phyloP scores from a whole-genome alignment of 2,888 invertebrate genomes.

The Dynastes tityus region DNA sequence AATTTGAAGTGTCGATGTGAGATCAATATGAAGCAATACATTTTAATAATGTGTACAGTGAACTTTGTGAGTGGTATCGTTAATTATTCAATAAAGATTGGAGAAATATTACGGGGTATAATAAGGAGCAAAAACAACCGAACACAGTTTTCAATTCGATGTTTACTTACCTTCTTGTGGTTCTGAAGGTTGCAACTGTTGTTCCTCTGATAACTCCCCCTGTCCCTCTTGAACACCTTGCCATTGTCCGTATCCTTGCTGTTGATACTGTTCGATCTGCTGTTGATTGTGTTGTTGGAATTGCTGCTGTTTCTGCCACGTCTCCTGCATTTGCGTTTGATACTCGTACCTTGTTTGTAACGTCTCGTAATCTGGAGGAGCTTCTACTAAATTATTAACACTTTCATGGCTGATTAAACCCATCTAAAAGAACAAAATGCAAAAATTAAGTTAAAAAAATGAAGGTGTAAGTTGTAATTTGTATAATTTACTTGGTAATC shows the following conservation, averaged over 20 bases:
- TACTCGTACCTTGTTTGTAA: conserved; percentile 48
- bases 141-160: too few species aligned
- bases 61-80: not conserved
- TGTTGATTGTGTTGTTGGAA: conserved; percentile 60
- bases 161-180: conserved; percentile 57
- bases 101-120: too few species aligned
- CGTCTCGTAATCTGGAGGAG: conserved; percentile 47
- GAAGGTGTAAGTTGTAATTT: not conserved
- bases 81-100: not conserved
- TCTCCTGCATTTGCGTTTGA: conserved; percentile 51
- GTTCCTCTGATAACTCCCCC: conserved; percentile 47
- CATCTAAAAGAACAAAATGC: conserved; percentile 54
- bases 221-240: conserved; percentile 60
- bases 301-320: conserved; percentile 61
- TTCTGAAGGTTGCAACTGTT: conserved; percentile 56
- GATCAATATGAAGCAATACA: not conserved
- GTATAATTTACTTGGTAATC: conserved; percentile 68
- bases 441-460: not conserved
- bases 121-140: too few species aligned
- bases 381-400: conserved; percentile 54
- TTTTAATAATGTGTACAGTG: conserved; percentile 1
- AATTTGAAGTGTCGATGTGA: not conserved
- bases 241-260: conserved; percentile 52
- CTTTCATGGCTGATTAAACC: conserved; percentile 60
- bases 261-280: conserved; percentile 34